phyloP scores from a whole-genome alignment of 2,888 invertebrate species.

The Orthonevra nobilis region DNA sequence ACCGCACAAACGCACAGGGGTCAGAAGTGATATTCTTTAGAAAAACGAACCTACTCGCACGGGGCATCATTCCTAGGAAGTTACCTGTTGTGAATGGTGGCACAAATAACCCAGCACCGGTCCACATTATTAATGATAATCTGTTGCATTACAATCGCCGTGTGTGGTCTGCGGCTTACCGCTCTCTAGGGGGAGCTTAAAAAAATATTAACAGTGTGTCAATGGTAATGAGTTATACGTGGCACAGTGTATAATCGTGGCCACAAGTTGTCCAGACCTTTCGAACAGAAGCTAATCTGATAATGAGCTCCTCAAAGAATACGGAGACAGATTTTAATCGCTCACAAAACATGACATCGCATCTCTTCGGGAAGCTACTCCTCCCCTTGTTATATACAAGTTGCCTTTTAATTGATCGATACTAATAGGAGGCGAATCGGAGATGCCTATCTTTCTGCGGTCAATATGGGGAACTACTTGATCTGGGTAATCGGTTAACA shows the following conservation, averaged over 20 bases:
- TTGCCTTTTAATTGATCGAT: constrained; percentile 66
- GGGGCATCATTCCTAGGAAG: constrained; percentile 65
- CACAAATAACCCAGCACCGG: constrained; percentile 68
- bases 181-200: constrained; percentile 55
- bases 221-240: constrained; percentile 68
- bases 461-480: constrained; percentile 56
- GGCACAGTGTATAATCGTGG: constrained; percentile 44
- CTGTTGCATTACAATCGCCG: constrained; percentile 66
- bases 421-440: constrained; percentile 59
- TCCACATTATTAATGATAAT: constrained; percentile 71
- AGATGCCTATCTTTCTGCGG: constrained; percentile 56
- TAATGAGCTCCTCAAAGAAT: constrained; percentile 75
- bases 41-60: constrained; percentile 51
- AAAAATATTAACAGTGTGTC: constrained; percentile 68
- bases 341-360: constrained; percentile 63
- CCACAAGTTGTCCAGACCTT: constrained; percentile 10
- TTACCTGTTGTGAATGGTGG: constrained; percentile 62
- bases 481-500: constrained; percentile 62
- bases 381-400: no score
- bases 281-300: constrained; percentile 79
- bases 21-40: constrained; percentile 44
- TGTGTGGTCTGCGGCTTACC: constrained; percentile 63
- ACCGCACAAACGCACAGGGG: constrained; percentile 45
- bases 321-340: constrained; percentile 65
- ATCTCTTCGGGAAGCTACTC: constrained; percentile 60